phyloP scores from a whole-genome alignment of 30 jellyfish, hydroid and myxozoan species.

The Turritopsis dohrnii region DNA sequence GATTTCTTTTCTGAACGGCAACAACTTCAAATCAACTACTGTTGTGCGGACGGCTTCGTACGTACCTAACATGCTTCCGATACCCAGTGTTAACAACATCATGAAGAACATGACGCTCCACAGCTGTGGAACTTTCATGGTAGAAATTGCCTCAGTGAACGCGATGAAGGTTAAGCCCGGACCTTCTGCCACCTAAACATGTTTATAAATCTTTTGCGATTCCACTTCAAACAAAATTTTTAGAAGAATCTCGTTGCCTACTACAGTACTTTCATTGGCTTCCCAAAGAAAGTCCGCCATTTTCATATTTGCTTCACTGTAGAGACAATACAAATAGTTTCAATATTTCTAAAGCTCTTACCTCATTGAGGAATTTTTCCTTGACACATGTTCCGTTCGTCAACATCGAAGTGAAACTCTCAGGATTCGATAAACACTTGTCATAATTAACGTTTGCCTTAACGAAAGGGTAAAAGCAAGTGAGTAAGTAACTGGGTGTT shows the following conservation, averaged over 20 bases:
- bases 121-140: constrained; percentile 86
- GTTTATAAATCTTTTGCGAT: background rate
- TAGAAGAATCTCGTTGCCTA: no score
- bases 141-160: constrained; percentile 90
- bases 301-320: no score
- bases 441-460: constrained; percentile 79
- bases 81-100: constrained; percentile 87
- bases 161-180: constrained; percentile 97
- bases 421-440: constrained; percentile 35
- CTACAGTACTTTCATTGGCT: no score
- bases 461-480: no score
- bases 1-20: constrained; percentile 79
- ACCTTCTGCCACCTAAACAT: constrained; percentile 86
- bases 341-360: no score
- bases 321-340: no score
- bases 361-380: constrained; percentile 29
- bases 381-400: constrained; percentile 27
- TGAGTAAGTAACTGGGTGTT: no score
- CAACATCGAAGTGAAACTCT: background rate
- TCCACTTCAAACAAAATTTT: constrained; percentile 11
- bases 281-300: no score
- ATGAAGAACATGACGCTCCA: constrained; percentile 91
- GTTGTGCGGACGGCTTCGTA: constrained; percentile 95
- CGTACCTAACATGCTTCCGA: constrained; percentile 95
- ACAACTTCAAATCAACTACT: constrained; percentile 64